Base-by-base conservation (phyloP, 2,888 invertebrate genomes). In the Drosophila neotestacea region DNA sequence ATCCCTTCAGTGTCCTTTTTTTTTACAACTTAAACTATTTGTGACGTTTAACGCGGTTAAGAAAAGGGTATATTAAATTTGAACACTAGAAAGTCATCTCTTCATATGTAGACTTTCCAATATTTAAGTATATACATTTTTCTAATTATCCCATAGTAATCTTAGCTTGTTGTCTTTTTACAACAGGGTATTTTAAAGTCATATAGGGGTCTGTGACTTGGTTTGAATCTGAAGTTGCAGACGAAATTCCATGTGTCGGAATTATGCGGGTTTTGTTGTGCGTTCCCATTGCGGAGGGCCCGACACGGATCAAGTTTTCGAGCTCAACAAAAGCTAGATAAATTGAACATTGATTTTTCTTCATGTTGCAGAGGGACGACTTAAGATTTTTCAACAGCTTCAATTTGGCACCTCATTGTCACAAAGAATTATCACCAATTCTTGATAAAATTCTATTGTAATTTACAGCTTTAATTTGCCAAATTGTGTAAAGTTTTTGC, bases 191-290 rank as follows among this genome's bases (percentile, higher is more conserved):
- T 47, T 13, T 22, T 9, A 1, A 22, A 22, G 22, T 22, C 22
- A 0, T 32, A 32, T 9, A 32, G 6, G 9, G 7, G 42, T 55
- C 10, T 6, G 0, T 27, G 11, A 11, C 6, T 48, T 32, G 6
- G 13, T 70, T 61, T 46, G 44, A 70, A 66, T 72, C 61, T 39
- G 46, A 71, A 85, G 69, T 81, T 61, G 64, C 69, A 79, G 71
- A 79, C 73, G 82, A 85, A 82, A 82, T 81, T 77, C 44, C 72
- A 70, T 82, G 83, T 68, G 71, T 67, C 68, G 55, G 46, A 85
- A 86, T 79, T 79, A 63, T 84, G 73, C 66, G 63, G 58, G 67
- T 61, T 65, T 82, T 73, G 70, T 79, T 80, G 63, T 56, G 65
- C 50, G 38, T 44, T 56, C 39, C 32, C 52, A 32, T 13, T 27